Base-by-base conservation (phyloP, 2,113 vertebrate genomes). In the Galemys pyrenaicus region DNA sequence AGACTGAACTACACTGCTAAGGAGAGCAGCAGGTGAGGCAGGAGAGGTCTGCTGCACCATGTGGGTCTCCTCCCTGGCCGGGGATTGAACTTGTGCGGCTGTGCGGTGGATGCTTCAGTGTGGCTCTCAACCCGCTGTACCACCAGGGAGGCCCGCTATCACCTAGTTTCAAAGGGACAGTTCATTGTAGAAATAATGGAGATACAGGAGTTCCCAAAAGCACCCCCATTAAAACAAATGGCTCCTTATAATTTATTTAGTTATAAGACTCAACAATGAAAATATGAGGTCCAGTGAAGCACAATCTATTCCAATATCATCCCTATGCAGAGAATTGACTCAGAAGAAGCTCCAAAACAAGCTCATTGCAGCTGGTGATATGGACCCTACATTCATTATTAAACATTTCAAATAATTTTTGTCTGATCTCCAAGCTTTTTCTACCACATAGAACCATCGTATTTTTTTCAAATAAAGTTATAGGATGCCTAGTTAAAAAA, bases 401-500 rank as follows among this genome's bases (percentile, higher is more conserved):
- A 26, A 81, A 74, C n/a, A 87, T n/a, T 58, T 67, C 46, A 67
- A 73, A 71, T 49, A 56, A 22, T 26, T 51, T 73, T 89, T 89
- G 44, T n/a, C 49, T 75, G n/a, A 89, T 9, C 6, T 77, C 62
- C 22, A 37, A 84, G 46, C 60, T 74, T 73, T 93, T 46, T 32
- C n/a, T 86, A 60, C 39, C 6, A 28, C 2, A 44, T 17, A 19
- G 17, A 19, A 54, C 51, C 6, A 19, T 17, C 51, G 19, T 19
- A 83, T 20, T 70, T 82, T 70, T 82, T 83, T 37, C 41, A 88
- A 84, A 88, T n/a, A 87, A 88, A 83, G 37, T 88, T 41, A 64
- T 68, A 77, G 32, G 7, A 62, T 92, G 17, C 24, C 35, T 6
- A 92, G 15, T 78, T 73, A 71, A 65, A 92, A n/a, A n/a, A n/a